Evolutionary conservation across 2,888 invertebrate genomes (phyloP).

Genomic region (Rotaria sp.): DNA sequence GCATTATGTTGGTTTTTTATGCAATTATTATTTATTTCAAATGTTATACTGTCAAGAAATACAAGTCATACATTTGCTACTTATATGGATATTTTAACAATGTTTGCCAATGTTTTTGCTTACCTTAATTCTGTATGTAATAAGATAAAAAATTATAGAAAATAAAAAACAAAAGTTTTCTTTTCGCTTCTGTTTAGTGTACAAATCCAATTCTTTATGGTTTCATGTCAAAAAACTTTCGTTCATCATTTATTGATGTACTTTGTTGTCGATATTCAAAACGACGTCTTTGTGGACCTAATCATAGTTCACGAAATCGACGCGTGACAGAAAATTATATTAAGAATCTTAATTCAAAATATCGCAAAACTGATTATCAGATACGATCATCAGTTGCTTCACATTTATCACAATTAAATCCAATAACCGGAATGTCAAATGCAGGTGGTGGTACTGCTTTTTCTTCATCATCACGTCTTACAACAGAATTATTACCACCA

Average conservation of each 20-base stretch:
- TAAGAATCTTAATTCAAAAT: background rate
- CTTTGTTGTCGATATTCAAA: conserved; percentile 14
- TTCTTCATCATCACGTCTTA: background rate
- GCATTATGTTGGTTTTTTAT: conserved; percentile 14
- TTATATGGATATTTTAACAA: conserved; percentile 15
- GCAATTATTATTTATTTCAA: conserved; percentile 23
- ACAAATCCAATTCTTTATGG: conserved; percentile 67
- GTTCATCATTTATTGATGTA: conserved; percentile 54
- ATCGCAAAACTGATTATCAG: background rate
- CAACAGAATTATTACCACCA: background rate
- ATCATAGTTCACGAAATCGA: background rate
- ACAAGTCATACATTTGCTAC: background rate
- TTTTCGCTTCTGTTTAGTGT: background rate
- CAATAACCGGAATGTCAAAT: background rate
- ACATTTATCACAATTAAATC: background rate
- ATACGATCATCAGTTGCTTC: background rate
- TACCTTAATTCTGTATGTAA: background rate
- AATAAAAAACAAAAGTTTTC: background rate
- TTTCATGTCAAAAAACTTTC: conserved; percentile 68
- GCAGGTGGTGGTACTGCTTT: background rate
- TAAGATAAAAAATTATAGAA: background rate
- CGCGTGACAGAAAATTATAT: background rate
- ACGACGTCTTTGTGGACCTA: background rate
- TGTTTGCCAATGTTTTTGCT: conserved; percentile 11
- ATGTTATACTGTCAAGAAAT: background rate